Conservation (phyloP, 2,888 invertebrate species). For the Apodemia hepburni region DNA sequence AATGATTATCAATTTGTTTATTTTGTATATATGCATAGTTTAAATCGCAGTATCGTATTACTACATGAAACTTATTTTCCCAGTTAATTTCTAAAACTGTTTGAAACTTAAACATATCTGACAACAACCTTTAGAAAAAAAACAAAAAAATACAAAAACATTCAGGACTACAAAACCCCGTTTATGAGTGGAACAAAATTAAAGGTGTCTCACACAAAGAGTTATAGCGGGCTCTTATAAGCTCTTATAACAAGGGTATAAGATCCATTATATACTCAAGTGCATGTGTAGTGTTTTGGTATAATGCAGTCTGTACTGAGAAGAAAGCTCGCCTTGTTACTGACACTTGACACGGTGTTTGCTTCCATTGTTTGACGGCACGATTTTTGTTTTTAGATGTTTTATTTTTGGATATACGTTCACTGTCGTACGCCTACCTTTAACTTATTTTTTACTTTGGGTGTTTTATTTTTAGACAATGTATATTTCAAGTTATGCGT, state of each 20-base stretch:
- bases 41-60: too few relatives aligned
- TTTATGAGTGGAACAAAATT: conserved; percentile 21
- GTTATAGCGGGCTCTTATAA: conserved; percentile 19
- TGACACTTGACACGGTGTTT: conserved; percentile 63
- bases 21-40: too few relatives aligned
- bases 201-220: conserved; percentile 20
- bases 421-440: not conserved
- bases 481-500: too few relatives aligned
- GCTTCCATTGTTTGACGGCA: conserved; percentile 48
- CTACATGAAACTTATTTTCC: too few relatives aligned
- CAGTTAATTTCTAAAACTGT: too few relatives aligned
- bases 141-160: conserved; percentile 7
- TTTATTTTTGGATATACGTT: not conserved
- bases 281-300: conserved; percentile 23
- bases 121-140: conserved; percentile 13
- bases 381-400: conserved; percentile 23
- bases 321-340: conserved; percentile 69
- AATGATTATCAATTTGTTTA: too few relatives aligned
- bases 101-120: conserved; percentile 1
- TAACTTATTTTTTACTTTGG: not conserved
- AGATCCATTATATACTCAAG: conserved; percentile 24
- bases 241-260: conserved; percentile 26
- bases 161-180: conserved; percentile 18
- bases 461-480: not conserved
- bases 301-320: conserved; percentile 53